Conservation (phyloP, 2,113 vertebrate genomes). For the Henicopernis longicauda region DNA sequence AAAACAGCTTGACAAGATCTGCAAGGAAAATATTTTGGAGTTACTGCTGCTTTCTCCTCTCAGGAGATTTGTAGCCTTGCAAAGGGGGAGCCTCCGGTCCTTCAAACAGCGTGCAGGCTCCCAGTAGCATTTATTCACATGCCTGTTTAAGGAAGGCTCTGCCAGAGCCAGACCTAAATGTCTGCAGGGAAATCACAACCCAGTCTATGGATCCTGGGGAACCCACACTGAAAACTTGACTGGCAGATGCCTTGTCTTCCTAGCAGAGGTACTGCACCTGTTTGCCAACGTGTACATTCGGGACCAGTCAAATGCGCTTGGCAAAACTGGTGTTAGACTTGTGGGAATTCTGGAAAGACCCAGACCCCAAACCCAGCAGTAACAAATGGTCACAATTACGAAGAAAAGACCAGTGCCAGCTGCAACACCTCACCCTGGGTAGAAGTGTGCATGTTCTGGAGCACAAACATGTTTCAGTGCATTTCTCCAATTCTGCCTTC, state of each 20-base stretch:
- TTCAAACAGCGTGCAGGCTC: neutral
- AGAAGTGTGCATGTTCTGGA: neutral
- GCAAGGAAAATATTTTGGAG: conserved; percentile 4
- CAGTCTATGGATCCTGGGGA: neutral
- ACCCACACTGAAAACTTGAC: neutral
- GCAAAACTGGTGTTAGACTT: neutral
- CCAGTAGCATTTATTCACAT: neutral
- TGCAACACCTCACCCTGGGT: neutral
- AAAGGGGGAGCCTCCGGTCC: neutral
- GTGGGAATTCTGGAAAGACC: neutral
- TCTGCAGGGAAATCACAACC: neutral
- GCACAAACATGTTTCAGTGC: neutral
- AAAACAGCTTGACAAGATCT: conserved; percentile 8
- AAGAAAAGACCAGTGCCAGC: neutral
- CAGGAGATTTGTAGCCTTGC: neutral
- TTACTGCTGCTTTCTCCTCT: neutral
- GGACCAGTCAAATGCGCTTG: rapidly evolving
- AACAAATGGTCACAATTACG: neutral
- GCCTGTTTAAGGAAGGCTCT: neutral
- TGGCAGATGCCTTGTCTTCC: neutral
- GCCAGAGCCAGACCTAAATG: neutral
- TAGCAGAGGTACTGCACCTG: neutral
- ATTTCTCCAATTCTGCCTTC: neutral
- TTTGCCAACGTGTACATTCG: rapidly evolving
- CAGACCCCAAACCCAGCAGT: neutral